A percentile compares a stretch with the other conserved stretches of the same genome.
phyloP scores from a whole-genome alignment of 2,113 vertebrate genomes.

The Cololabis saira region DNA sequence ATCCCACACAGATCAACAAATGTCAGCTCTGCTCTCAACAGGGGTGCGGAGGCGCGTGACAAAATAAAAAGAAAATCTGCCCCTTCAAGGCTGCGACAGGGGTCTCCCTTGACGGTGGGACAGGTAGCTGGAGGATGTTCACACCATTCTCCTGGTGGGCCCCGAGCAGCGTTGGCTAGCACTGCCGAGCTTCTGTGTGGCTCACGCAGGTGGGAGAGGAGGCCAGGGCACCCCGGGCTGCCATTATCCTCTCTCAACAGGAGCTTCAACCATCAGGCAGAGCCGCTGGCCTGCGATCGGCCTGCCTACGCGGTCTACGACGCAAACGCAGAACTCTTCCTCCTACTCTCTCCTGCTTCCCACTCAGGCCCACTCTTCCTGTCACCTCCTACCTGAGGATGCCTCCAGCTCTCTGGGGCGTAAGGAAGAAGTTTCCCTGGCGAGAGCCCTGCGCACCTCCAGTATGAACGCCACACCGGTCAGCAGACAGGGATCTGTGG shows the following conservation, averaged over 20 bases:
- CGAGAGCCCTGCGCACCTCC: slow-evolving; percentile 48
- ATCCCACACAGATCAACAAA: slow-evolving; percentile 44
- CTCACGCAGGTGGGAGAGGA: slow-evolving; percentile 39
- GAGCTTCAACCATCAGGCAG: slow-evolving; percentile 35
- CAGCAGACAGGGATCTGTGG: slow-evolving; percentile 21
- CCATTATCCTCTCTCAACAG: slow-evolving; percentile 65
- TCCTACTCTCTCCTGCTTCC: slow-evolving; percentile 45
- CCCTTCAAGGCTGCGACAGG: slow-evolving; percentile 41
- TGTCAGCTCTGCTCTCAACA: slow-evolving; percentile 12
- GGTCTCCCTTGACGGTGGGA: slow-evolving; percentile 38
- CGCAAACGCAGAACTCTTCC: slow-evolving; percentile 53
- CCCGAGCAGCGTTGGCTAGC: slow-evolving; percentile 40
- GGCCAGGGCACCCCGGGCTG: slow-evolving; percentile 48
- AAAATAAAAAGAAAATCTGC: not conserved
- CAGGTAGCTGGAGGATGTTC: slow-evolving; percentile 30
- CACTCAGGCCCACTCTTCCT: slow-evolving; percentile 43
- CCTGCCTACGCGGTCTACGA: slow-evolving; percentile 56
- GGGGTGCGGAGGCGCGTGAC: slow-evolving; percentile 2
- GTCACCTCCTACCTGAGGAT: slow-evolving; percentile 68
- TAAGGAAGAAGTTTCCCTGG: slow-evolving; percentile 52
- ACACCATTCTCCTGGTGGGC: slow-evolving; percentile 65
- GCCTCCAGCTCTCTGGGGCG: slow-evolving; percentile 63
- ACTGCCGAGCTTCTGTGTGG: slow-evolving; percentile 33
- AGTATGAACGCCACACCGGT: slow-evolving; percentile 45
- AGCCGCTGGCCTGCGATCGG: slow-evolving; percentile 30